These are phyloP conservation scores for Sparidentex hasta DNA, from an alignment of 2,797 vertebrate species.

Conservation along the genomic window DNA sequence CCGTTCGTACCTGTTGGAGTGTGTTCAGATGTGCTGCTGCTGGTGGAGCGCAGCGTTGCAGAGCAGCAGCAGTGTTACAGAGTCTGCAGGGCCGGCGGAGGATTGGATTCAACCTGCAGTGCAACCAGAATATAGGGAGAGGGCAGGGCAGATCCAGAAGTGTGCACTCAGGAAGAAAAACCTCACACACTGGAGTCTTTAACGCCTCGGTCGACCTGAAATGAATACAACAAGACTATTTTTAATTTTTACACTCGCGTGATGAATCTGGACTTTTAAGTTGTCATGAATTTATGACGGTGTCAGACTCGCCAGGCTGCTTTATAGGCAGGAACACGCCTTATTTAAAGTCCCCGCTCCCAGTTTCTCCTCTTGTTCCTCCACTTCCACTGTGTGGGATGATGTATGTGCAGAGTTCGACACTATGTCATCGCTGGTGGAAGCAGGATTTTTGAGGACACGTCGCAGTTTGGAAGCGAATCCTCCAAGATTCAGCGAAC, in stretches of 20 bases:
- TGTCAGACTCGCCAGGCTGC: neutral
- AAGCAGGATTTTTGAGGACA: no score
- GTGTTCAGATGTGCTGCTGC: conserved; percentile 9
- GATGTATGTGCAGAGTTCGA: no score
- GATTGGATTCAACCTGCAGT: conserved; percentile 21
- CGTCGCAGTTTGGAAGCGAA: no score
- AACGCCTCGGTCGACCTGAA: neutral
- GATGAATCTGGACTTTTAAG: neutral
- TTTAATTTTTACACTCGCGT: conserved; percentile 3
- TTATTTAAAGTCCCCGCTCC: neutral
- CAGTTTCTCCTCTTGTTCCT: no score
- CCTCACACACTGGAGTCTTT: conserved; percentile 2
- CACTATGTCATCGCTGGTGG: no score
- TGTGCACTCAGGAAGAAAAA: conserved; percentile 2
- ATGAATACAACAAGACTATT: conserved; percentile 3
- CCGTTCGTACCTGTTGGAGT: conserved; percentile 52
- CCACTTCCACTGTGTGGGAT: no score
- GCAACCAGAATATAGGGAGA: neutral
- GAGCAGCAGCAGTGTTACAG: neutral
- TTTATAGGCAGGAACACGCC: neutral
- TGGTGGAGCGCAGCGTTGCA: neutral
- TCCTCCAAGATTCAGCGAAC: no score
- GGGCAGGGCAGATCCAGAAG: neutral
- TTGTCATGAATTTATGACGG: conserved; percentile 11
- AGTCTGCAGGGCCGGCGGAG: conserved; percentile 24